A percentile compares a stretch with the other conserved stretches of the same genome.
Conservation (phyloP, 2,113 vertebrate genomes). For the Benitochromis conjunctus region DNA sequence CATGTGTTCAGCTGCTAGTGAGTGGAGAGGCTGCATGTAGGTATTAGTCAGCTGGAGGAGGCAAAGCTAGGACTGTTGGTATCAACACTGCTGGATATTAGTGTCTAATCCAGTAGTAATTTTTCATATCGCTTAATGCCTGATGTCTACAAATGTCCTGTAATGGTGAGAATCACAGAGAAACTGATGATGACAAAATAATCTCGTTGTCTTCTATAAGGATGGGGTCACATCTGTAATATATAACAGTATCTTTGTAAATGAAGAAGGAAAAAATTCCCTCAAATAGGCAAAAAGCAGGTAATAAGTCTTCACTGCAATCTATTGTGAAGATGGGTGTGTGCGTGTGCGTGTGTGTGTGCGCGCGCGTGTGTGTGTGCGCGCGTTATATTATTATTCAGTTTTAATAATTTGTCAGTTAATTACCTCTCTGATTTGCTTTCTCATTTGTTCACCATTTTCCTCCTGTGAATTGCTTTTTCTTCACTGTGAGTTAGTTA, state of each 20-base stretch:
- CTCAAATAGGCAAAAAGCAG: background rate
- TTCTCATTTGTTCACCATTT: background rate
- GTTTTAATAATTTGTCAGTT: background rate
- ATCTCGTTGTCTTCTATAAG: background rate
- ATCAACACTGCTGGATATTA: background rate
- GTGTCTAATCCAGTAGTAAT: background rate
- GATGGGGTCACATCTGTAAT: background rate
- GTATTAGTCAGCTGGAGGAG: background rate
- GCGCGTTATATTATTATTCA: background rate
- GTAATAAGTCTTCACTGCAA: background rate
- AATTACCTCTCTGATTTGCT: background rate
- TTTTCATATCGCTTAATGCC: background rate
- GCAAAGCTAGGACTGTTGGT: background rate
- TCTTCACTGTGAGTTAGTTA: background rate
- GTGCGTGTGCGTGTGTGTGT: background rate
- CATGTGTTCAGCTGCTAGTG: background rate
- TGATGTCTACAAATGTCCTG: background rate
- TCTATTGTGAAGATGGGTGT: background rate
- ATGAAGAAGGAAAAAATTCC: background rate
- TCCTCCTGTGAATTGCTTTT: background rate
- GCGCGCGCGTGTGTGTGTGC: rapidly evolving
- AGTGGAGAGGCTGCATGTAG: background rate
- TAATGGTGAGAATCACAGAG: background rate
- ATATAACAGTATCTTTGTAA: background rate
- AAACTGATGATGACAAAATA: background rate